These are phyloP conservation scores for Acipenser oxyrinchus DNA, from an alignment of 2,797 vertebrate species.

Conservation along the genomic window DNA sequence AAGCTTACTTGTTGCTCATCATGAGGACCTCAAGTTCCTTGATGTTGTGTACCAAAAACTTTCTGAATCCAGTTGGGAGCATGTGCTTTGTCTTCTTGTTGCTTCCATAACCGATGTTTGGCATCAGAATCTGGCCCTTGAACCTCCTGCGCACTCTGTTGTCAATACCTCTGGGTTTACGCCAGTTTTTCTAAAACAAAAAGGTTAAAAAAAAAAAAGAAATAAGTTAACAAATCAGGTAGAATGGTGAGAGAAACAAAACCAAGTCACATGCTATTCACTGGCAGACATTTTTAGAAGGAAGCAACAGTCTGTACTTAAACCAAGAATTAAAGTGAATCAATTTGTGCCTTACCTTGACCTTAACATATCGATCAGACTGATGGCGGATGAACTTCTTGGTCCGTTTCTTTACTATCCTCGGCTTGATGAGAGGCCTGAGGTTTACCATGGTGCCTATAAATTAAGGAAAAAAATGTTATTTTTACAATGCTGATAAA, in stretches of 20 bases:
- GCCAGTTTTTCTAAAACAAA: slow-evolving; percentile 81
- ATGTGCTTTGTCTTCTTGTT: slow-evolving; percentile 97
- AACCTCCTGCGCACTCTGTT: slow-evolving; percentile 93
- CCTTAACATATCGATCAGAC: slow-evolving; percentile 97
- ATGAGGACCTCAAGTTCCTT: slow-evolving; percentile 94
- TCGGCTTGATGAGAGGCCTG: slow-evolving; percentile 84
- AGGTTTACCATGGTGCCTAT: slow-evolving; percentile 83
- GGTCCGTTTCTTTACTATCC: slow-evolving; percentile 92
- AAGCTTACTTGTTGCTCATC: slow-evolving; percentile 96
- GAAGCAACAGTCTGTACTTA: too few species aligned
- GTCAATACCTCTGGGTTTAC: slow-evolving; percentile 95
- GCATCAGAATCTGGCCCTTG: slow-evolving; percentile 98
- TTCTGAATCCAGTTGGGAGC: slow-evolving; percentile 89
- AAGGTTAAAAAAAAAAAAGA: neutral
- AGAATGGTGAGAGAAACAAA: neutral
- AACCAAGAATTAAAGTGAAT: neutral
- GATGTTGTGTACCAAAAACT: slow-evolving; percentile 91
- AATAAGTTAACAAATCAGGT: neutral
- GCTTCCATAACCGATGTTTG: slow-evolving; percentile 96
- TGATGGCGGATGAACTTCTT: slow-evolving; percentile 98
- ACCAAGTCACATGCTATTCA: neutral
- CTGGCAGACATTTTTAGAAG: neutral
- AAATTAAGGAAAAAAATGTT: neutral
- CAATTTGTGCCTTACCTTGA: slow-evolving; percentile 59
- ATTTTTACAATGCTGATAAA: neutral